A percentile compares a stretch with the other conserved stretches of the same genome.
These are phyloP conservation scores for Agrilus cyanescens DNA, from an alignment of 2,888 invertebrate genomes.

Conservation along the genomic window DNA sequence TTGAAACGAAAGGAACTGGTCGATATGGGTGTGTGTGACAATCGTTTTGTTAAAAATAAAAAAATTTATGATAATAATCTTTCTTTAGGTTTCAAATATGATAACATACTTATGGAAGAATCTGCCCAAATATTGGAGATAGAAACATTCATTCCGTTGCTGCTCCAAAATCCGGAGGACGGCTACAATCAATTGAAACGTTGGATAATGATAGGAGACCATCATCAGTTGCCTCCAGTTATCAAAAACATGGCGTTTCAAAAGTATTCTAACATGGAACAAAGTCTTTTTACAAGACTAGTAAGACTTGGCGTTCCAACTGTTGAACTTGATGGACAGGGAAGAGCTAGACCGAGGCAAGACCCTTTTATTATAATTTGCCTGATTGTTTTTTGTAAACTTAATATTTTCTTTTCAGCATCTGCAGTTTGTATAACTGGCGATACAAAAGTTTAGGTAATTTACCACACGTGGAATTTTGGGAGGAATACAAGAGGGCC, in stretches of 20 bases:
- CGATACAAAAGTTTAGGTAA: slow-evolving; percentile 92
- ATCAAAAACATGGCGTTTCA: slow-evolving; percentile 99
- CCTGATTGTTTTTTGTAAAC: slow-evolving; percentile 1
- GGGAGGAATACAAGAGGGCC: slow-evolving; percentile 75
- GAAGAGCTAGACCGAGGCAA: slow-evolving; percentile 77
- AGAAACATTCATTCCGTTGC: slow-evolving; percentile 96
- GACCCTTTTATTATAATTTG: not conserved
- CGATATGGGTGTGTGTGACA: slow-evolving; percentile 55
- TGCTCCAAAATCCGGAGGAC: slow-evolving; percentile 97
- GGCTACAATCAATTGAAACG: slow-evolving; percentile 91
- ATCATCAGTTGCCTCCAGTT: slow-evolving; percentile 97
- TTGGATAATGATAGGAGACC: slow-evolving; percentile 99
- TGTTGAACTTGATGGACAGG: slow-evolving; percentile 95
- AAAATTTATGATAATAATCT: not conserved
- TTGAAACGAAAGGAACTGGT: slow-evolving; percentile 92
- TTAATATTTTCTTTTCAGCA: slow-evolving; percentile 40
- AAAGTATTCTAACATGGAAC: slow-evolving; percentile 99
- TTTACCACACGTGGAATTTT: slow-evolving; percentile 73
- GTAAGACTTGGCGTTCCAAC: slow-evolving; percentile 95
- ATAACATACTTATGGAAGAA: slow-evolving; percentile 99
- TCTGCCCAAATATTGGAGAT: slow-evolving; percentile 98
- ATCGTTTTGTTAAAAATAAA: not conserved
- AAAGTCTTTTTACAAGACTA: slow-evolving; percentile 92
- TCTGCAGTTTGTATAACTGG: slow-evolving; percentile 93
- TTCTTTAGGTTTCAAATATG: slow-evolving; percentile 77